These are phyloP conservation scores for Gandaritis pyraliata DNA, from an alignment of 2,888 invertebrate genomes.

Conservation along the genomic window DNA sequence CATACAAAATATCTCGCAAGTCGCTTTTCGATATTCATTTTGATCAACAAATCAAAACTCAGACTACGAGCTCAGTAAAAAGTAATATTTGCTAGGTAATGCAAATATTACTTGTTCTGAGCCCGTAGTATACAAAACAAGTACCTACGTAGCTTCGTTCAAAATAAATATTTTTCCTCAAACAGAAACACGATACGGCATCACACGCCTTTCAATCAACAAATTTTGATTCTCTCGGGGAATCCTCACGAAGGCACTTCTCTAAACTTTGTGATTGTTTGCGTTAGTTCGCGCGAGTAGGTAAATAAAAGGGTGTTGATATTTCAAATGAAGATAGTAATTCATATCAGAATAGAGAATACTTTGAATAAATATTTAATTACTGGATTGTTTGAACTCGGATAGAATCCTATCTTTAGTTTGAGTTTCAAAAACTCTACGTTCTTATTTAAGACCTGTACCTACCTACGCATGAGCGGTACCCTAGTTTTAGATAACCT, in stretches of 20 bases:
- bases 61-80: no score
- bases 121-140: slow-evolving; percentile 19
- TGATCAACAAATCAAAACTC: no score
- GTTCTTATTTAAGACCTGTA: no score
- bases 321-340: slow-evolving; percentile 10
- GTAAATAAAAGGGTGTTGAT: slow-evolving; percentile 20
- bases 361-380: not conserved
- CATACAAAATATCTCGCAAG: no score
- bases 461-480: no score
- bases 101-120: no score
- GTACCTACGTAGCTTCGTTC: slow-evolving; percentile 38
- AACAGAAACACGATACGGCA: slow-evolving; percentile 48
- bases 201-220: slow-evolving; percentile 50
- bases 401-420: not conserved
- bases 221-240: slow-evolving; percentile 44
- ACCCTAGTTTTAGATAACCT: no score
- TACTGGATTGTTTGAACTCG: not conserved
- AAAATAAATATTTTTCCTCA: slow-evolving; percentile 52
- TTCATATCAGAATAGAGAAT: slow-evolving; percentile 7
- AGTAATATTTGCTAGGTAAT: no score
- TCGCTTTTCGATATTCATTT: no score
- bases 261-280: slow-evolving; percentile 25
- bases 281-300: slow-evolving; percentile 10
- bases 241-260: slow-evolving; percentile 30
- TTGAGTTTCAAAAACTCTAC: not conserved